Evolutionary conservation across 1,140 invertebrate species (phyloP), one percentile per base, ranked within the genome.

Genomic region (Cepaea nemoralis): DNA sequence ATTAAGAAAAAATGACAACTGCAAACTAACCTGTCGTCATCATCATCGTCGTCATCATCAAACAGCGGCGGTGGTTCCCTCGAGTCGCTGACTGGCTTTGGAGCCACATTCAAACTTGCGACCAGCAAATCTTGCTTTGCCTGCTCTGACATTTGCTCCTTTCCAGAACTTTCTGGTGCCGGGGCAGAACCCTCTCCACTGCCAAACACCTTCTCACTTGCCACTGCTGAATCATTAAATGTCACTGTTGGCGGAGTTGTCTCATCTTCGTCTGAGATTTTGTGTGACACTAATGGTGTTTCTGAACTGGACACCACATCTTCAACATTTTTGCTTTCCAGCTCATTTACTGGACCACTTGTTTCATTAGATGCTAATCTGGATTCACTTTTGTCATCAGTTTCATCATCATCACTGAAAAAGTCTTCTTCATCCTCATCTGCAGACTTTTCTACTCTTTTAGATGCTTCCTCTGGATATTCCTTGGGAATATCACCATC

Each of bases 31-130:
- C 82, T 83, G 50, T 87, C 84, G 40, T 77, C 81, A 24, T 76
- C 81, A 35, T 86, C 85, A 19, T 81, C 82, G 22, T 86, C 85
- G 27, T 83, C 82, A 67, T 83, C 83, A 78, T 87, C 88, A 69
- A 83, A 78, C 45, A 88, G 40, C 31, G 88, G 88, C 16, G 88
- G 87, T 0, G 88, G 88, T 71, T 86, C 87, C 66, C 76, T 33
- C 31, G 80, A 69, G 35, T 69, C 84, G 10, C 75, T 40, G 0
- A 74, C 55, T 8, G 84, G 77, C n/a, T 83, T 66, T 16, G 27
- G 50, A 24, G 48, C 75, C 24, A 39, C 42, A 35, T 24, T n/a
- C 10, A 71, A 48, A 19, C 55, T 81, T 0, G 48, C 69, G 1
- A 42, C 67, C 16, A 22, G 31, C 19, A 19, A 16, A 19, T 48